phyloP scores from a whole-genome alignment of 2,888 invertebrate species.

The Tortricodes alternella region DNA sequence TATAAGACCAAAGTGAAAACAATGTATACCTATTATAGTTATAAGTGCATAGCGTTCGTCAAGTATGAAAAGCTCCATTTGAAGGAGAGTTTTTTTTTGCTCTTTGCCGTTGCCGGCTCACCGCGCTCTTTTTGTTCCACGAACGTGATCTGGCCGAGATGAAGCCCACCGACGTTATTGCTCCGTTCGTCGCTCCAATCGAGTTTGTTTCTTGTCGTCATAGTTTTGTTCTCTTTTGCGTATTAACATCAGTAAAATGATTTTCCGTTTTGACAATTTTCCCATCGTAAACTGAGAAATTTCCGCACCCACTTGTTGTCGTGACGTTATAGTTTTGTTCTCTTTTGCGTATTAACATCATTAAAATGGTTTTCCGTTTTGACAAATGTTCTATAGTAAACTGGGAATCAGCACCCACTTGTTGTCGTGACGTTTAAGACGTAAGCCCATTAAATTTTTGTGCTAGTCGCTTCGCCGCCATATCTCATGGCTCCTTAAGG shows the following conservation, averaged over 20 bases:
- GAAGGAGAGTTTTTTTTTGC: constrained; percentile 68
- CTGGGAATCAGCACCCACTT: constrained; percentile 56
- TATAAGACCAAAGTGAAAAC: no score
- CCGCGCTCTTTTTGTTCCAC: constrained; percentile 73
- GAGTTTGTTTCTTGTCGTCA: constrained; percentile 66
- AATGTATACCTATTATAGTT: not conserved
- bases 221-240: constrained; percentile 57
- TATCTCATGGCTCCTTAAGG: constrained; percentile 61
- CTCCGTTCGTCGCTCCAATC: constrained; percentile 66
- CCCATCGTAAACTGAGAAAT: constrained; percentile 45
- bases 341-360: constrained; percentile 58
- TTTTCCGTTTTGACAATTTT: constrained; percentile 52
- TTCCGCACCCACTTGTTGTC: constrained; percentile 61
- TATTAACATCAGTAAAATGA: constrained; percentile 59
- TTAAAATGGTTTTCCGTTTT: constrained; percentile 57
- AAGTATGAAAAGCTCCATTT: constrained; percentile 75
- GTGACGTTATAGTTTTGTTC: constrained; percentile 59
- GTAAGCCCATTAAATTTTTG: constrained; percentile 64
- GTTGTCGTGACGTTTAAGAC: constrained; percentile 60
- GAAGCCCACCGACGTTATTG: constrained; percentile 71
- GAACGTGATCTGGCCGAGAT: constrained; percentile 78
- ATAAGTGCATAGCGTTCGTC: constrained; percentile 64
- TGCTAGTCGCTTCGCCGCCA: constrained; percentile 56
- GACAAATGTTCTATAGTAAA: constrained; percentile 42
- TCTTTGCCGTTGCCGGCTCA: constrained; percentile 62